Conservation (phyloP, 2,888 invertebrate genomes). For the Callosobruchus maculatus region DNA sequence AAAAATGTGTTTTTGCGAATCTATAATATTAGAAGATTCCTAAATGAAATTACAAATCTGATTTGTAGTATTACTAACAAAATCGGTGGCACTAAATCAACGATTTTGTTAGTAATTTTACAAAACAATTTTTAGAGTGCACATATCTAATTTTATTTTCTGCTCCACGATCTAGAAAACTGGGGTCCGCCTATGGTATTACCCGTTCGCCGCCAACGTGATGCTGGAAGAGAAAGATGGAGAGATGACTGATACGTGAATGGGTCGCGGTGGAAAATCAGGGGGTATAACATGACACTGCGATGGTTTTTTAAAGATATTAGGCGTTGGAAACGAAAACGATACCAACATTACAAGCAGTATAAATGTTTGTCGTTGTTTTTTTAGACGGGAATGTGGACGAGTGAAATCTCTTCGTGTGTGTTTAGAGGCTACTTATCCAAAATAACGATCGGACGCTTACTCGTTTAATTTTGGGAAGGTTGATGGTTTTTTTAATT, state of each 20-base stretch:
- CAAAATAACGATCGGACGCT: background rate
- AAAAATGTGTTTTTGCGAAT: too few species aligned
- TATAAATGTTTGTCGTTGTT: conserved; percentile 23
- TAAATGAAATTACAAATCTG: too few species aligned
- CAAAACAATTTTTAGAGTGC: too few species aligned
- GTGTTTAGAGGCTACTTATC: conserved; percentile 2
- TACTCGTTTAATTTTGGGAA: background rate
- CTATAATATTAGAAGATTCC: too few species aligned
- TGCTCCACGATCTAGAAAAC: background rate
- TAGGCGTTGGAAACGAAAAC: conserved; percentile 35
- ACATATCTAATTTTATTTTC: background rate
- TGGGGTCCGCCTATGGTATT: background rate
- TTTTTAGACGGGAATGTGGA: conserved; percentile 2
- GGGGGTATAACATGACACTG: conserved; percentile 43
- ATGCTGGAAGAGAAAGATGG: background rate
- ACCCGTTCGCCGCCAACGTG: background rate
- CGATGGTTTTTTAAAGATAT: conserved; percentile 39
- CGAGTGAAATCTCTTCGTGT: conserved; percentile 1
- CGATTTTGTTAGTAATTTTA: too few species aligned
- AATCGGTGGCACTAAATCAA: too few species aligned
- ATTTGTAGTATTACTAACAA: too few species aligned
- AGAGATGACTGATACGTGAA: background rate
- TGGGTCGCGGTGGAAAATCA: conserved; percentile 6
- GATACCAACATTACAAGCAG: conserved; percentile 33
- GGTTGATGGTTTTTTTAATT: background rate